phyloP scores from a whole-genome alignment of 2,113 vertebrate species.

The Apeltes quadracus region DNA sequence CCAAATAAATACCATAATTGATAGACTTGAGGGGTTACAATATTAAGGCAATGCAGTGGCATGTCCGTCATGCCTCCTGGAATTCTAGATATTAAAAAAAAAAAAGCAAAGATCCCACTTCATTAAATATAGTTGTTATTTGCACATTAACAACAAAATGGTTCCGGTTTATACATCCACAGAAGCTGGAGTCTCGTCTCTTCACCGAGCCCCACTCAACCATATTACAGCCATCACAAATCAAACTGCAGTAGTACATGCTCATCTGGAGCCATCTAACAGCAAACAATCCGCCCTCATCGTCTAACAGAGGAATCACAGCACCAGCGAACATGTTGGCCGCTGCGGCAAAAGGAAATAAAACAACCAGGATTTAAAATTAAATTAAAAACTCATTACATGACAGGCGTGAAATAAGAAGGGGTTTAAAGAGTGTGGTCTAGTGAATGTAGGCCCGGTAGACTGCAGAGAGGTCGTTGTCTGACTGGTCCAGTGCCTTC shows the following conservation, averaged over 20 bases:
- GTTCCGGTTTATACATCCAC: slow-evolving; percentile 38
- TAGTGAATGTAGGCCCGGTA: slow-evolving; percentile 99
- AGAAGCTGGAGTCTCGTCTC: slow-evolving; percentile 18
- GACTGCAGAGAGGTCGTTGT: slow-evolving; percentile 98
- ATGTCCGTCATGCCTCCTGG: slow-evolving; percentile 61
- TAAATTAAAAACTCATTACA: slow-evolving; percentile 54
- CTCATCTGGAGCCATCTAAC: slow-evolving; percentile 22
- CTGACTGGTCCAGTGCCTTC: slow-evolving; percentile 99
- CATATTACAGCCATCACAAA: slow-evolving; percentile 12
- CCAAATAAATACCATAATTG: slow-evolving; percentile 78
- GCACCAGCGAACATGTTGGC: slow-evolving; percentile 50
- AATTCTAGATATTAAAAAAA: slow-evolving; percentile 63
- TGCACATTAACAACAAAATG: slow-evolving; percentile 37
- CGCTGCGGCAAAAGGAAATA: slow-evolving; percentile 63
- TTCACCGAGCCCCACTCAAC: background rate
- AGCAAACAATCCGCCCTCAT: slow-evolving; percentile 20
- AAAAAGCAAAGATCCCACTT: slow-evolving; percentile 45
- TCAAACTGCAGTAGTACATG: slow-evolving; percentile 34
- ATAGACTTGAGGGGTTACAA: slow-evolving; percentile 59
- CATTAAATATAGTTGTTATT: slow-evolving; percentile 65
- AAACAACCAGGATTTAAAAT: slow-evolving; percentile 71
- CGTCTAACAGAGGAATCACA: slow-evolving; percentile 62
- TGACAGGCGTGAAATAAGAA: slow-evolving; percentile 34
- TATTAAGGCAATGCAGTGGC: slow-evolving; percentile 85
- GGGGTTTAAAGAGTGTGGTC: slow-evolving; percentile 67